phyloP scores from a whole-genome alignment of 2,113 vertebrate species.

The Alligator mississippiensis region DNA sequence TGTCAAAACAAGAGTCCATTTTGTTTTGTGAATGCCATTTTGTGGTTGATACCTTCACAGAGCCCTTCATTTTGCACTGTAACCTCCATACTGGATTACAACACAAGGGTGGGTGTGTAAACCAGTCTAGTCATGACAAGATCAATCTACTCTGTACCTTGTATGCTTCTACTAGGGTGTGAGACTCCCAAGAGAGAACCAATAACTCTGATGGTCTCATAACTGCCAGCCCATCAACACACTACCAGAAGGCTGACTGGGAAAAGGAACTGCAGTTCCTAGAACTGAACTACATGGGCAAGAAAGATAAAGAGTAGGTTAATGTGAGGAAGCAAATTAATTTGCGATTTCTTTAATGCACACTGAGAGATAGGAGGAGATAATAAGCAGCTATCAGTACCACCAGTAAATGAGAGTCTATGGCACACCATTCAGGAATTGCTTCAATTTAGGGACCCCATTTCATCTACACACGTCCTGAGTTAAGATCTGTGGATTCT shows the following conservation, averaged over 20 bases:
- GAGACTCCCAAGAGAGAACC: neutral
- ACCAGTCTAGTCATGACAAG: neutral
- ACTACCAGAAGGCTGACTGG: neutral
- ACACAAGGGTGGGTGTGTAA: neutral
- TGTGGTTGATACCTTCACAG: constrained; percentile 35
- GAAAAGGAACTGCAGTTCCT: neutral
- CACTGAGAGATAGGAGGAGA: neutral
- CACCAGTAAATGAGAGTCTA: neutral
- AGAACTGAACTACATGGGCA: neutral
- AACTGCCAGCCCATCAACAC: neutral
- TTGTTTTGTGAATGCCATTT: neutral
- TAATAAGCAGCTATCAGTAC: neutral
- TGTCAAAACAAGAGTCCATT: constrained; percentile 13
- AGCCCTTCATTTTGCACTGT: neutral
- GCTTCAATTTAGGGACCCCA: neutral
- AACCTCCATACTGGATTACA: accelerated
- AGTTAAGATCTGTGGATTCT: too few relatives aligned
- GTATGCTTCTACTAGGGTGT: neutral
- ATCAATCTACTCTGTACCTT: neutral
- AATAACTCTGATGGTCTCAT: neutral
- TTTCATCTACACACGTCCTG: neutral
- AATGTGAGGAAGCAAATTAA: neutral
- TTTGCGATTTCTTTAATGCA: neutral
- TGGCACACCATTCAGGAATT: neutral
- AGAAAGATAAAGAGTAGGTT: neutral